Percentiles rank a stretch among this genome's conserved stretches.
Evolutionary conservation across 2,888 invertebrate genomes (phyloP).

Genomic region (Ochropleura leucogaster): DNA sequence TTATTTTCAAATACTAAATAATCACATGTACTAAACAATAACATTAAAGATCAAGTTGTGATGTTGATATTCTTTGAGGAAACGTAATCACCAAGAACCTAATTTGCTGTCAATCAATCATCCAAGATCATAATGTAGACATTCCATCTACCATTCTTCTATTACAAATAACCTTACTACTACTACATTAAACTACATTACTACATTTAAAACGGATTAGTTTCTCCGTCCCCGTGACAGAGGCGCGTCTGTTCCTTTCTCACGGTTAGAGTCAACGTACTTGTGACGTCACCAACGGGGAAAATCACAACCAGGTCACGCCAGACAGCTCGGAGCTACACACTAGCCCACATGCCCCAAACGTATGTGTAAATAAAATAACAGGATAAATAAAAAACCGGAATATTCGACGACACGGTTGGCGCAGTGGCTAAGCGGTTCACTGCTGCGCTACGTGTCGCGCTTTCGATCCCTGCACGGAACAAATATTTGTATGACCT

Average conservation of each 20-base stretch:
- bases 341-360: neutral
- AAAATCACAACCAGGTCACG: conserved; percentile 60
- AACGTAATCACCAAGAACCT: neutral
- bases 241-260: conserved; percentile 49
- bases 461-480: too few relatives aligned
- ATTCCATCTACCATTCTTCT: neutral
- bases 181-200: too few relatives aligned
- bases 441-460: too few relatives aligned
- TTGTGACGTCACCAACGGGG: conserved; percentile 56
- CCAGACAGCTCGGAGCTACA: conserved; percentile 32
- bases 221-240: conserved; percentile 15
- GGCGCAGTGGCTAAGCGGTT: too few relatives aligned
- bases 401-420: neutral
- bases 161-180: neutral
- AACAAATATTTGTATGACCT: too few relatives aligned
- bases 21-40: too few relatives aligned
- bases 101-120: neutral
- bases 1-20: too few relatives aligned
- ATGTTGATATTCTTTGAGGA: neutral
- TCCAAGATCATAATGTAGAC: neutral
- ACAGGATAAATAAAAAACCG: neutral
- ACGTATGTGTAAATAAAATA: conserved; percentile 16
- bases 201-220: conserved; percentile 35
- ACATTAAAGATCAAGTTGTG: too few relatives aligned
- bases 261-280: conserved; percentile 46